Base-by-base conservation (phyloP, 2,113 vertebrate genomes). In the Eubucco bourcierii region DNA sequence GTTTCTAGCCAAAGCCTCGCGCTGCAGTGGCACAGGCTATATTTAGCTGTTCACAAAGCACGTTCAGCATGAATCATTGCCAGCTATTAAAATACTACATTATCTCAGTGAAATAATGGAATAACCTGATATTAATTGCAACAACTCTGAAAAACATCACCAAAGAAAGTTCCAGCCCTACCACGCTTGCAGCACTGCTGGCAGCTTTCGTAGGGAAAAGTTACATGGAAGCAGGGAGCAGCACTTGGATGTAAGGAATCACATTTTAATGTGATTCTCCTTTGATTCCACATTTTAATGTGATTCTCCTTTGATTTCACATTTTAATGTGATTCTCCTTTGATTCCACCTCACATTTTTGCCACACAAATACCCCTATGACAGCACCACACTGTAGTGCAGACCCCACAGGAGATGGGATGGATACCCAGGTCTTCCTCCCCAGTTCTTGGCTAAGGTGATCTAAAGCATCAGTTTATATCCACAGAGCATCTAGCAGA, bases 31-130 rank as follows among this genome's bases (percentile, higher is more conserved):
- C 82, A 84, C 63, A 15, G 61, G 17, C 91, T 95, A 93, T 90
- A 96, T 96, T 95, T 96, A 96, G 90, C 83, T 68, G 65, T 88
- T 93, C 91, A 93, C 61, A 94, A 91, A 93, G 82, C 87, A 78
- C 87, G 75, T 47, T 50, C 75, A 88, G 73, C 31, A 39, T 96
- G 95, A 96, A 95, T 95, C 93, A 95, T 0, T 95, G 85, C 61
- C 90, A 96, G 88, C 84, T 94, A 91, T 95, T 94, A 91, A 94
- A 96, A 95, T 76, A 90, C 70, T 85, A 87, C 72, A 85, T 94
- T 95, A 95, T 90, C 85, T 86, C 76, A 4, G 82, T 31, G 80
- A 90, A 96, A 96, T 94, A 96, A 95, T 91, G 80, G 65, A 95
- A 95, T 96, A 95, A 94, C 83, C 50, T 90, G 88, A 83, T 90